Percentiles rank a stretch among this genome's conserved stretches.
phyloP scores from a whole-genome alignment of 1,140 invertebrate species.

The Cydia pomonella region DNA sequence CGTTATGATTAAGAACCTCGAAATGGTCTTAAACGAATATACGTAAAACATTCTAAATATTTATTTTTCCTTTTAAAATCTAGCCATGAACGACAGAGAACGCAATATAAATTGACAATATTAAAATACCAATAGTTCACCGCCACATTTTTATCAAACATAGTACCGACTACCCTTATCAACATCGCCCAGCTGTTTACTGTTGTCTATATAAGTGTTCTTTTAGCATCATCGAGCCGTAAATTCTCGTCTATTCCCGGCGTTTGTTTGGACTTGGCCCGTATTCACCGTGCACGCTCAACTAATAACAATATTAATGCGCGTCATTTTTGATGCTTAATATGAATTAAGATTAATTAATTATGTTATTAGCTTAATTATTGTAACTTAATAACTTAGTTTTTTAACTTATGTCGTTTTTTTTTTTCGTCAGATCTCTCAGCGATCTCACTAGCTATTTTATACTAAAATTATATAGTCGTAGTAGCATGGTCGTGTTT shows the following conservation, averaged over 20 bases:
- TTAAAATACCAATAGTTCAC: background rate
- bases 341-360: background rate
- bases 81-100: too few relatives aligned
- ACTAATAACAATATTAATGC: slow-evolving; percentile 5
- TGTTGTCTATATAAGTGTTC: background rate
- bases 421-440: too few relatives aligned
- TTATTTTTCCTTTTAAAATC: too few relatives aligned
- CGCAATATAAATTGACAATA: too few relatives aligned
- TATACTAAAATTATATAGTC: too few relatives aligned
- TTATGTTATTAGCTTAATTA: background rate
- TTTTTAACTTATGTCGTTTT: too few relatives aligned
- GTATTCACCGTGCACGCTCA: background rate
- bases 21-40: too few relatives aligned
- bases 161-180: background rate
- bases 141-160: background rate
- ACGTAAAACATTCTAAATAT: too few relatives aligned
- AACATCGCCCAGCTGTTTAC: background rate
- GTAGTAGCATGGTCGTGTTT: too few relatives aligned
- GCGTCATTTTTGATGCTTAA: background rate
- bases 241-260: background rate
- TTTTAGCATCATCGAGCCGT: background rate
- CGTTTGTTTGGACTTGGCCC: slow-evolving; percentile 18
- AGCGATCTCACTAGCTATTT: too few relatives aligned
- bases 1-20: too few relatives aligned
- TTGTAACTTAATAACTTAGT: background rate